phyloP scores from a whole-genome alignment of 2,113 vertebrate genomes.

The Bubo scandiacus region DNA sequence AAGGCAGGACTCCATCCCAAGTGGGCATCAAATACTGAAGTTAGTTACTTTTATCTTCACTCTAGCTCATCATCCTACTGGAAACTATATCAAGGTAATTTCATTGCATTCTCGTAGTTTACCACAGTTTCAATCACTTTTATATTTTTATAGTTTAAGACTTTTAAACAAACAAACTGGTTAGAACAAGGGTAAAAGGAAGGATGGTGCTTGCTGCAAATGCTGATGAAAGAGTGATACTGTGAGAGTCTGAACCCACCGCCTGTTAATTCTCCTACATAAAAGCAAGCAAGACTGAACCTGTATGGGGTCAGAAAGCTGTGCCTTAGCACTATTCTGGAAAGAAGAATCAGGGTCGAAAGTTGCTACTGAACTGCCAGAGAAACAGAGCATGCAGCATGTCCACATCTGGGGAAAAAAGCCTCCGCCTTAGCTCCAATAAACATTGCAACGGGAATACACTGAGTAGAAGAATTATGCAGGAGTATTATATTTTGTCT shows the following conservation, averaged over 20 bases:
- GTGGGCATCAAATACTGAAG: rapidly evolving
- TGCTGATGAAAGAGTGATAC: neutral
- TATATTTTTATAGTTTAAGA: neutral
- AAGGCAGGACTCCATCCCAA: neutral
- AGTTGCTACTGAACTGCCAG: neutral
- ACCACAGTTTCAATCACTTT: neutral
- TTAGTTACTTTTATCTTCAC: neutral
- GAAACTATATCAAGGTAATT: neutral
- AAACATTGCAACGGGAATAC: neutral
- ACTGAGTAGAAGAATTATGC: neutral
- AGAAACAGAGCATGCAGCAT: neutral
- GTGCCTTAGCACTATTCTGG: neutral
- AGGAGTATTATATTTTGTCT: neutral
- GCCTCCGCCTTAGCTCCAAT: neutral
- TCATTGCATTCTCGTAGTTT: neutral
- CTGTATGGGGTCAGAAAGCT: neutral
- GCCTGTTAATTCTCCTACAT: neutral
- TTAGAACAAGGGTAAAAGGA: neutral
- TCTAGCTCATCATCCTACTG: neutral
- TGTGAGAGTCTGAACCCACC: neutral
- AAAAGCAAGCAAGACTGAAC: neutral
- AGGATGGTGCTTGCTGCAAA: neutral
- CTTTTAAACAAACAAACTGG: neutral
- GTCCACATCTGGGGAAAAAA: neutral
- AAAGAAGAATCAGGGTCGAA: neutral